A percentile compares a stretch with the other conserved stretches of the same genome.
Conservation (phyloP, 2,113 vertebrate species). For the Piaya cayana region DNA sequence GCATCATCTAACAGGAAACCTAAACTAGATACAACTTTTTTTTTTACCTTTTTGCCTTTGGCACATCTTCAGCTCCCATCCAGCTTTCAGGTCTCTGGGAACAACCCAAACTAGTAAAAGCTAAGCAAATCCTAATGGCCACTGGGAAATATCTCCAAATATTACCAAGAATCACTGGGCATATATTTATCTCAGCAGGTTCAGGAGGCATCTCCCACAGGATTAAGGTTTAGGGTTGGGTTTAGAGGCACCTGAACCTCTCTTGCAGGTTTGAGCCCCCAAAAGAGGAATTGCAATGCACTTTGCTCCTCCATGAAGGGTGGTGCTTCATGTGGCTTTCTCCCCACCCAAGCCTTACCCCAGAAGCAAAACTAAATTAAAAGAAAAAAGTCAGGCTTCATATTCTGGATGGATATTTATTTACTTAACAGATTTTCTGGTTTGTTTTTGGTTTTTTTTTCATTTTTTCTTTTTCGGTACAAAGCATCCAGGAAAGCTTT, state of each 20-base stretch:
- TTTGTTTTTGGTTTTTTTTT: not conserved
- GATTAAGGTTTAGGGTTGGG: not conserved
- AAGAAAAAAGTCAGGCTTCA: constrained; percentile 42
- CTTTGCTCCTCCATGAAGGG: not conserved
- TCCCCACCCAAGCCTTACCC: constrained; percentile 6
- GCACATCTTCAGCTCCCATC: not conserved
- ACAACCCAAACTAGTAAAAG: not conserved
- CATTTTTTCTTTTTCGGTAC: constrained; percentile 83
- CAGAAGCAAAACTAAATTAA: constrained; percentile 29
- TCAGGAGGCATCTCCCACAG: fast-evolving
- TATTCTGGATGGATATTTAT: constrained; percentile 69
- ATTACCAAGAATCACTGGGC: not conserved
- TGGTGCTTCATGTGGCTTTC: not conserved
- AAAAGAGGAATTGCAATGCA: not conserved
- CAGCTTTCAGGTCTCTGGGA: not conserved
- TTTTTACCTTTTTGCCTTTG: not conserved
- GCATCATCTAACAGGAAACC: not conserved
- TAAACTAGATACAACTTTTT: not conserved
- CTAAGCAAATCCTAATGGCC: not conserved
- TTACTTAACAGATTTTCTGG: constrained; percentile 53
- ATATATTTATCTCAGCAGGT: fast-evolving
- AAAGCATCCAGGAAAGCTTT: constrained; percentile 92
- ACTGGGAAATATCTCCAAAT: not conserved
- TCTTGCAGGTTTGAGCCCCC: not conserved
- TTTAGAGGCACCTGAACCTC: not conserved